phyloP scores from a whole-genome alignment of 2,888 invertebrate species.

The Lochmaea crataegi region DNA sequence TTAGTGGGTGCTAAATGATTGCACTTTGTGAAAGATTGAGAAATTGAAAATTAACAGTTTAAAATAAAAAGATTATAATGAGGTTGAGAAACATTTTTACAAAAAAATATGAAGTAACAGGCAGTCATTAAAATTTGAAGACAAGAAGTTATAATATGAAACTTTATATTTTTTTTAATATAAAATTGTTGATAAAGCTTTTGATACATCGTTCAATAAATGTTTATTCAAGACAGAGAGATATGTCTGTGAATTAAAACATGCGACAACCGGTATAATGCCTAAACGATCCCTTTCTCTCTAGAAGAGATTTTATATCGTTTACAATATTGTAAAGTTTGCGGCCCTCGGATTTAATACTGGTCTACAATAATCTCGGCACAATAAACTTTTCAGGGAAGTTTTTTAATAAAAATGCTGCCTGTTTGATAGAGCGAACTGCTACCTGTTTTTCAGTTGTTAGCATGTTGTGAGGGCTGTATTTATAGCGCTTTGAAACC shows the following conservation, averaged over 20 bases:
- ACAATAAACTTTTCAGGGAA: conserved; percentile 40
- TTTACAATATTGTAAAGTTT: conserved; percentile 16
- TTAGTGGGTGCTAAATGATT: too few species aligned
- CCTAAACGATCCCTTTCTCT: background rate
- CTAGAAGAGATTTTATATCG: background rate
- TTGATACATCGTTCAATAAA: too few species aligned
- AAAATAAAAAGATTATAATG: too few species aligned
- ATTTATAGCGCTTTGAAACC: conserved; percentile 31
- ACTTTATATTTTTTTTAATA: too few species aligned
- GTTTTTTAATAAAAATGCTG: conserved; percentile 48
- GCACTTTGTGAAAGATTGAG: too few species aligned
- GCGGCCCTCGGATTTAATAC: conserved; percentile 19
- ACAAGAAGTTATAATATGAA: too few species aligned
- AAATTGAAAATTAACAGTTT: too few species aligned
- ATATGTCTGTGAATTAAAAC: too few species aligned
- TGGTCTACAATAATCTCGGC: conserved; percentile 16
- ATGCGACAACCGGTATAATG: background rate
- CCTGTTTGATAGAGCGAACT: conserved; percentile 59
- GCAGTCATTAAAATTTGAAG: too few species aligned
- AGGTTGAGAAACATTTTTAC: too few species aligned
- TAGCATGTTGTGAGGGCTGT: conserved; percentile 66
- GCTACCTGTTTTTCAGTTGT: conserved; percentile 65
- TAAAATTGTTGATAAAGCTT: too few species aligned
- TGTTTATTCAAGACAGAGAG: background rate
- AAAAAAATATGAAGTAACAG: too few species aligned